Percentiles rank a stretch among this genome's conserved stretches.
phyloP scores from a whole-genome alignment of 2,797 vertebrate genomes.

The Ceryle rudis region DNA sequence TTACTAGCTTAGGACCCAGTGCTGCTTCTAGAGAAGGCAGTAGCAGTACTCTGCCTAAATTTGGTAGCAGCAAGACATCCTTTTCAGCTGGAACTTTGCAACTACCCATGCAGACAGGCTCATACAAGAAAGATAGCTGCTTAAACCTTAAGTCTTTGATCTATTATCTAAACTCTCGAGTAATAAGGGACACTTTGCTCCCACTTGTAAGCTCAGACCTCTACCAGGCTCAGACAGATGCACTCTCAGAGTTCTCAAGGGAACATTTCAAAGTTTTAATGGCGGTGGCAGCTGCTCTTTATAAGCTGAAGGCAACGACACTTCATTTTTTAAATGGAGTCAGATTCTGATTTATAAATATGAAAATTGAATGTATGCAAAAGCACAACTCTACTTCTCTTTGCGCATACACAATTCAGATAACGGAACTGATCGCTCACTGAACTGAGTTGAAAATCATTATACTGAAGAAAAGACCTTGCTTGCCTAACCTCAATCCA shows the following conservation, averaged over 20 bases:
- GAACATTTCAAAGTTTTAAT: conserved; percentile 64
- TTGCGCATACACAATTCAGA: conserved; percentile 37
- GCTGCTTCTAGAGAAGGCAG: background rate
- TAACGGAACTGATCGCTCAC: conserved; percentile 51
- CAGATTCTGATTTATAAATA: conserved; percentile 73
- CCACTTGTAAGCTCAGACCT: conserved; percentile 47
- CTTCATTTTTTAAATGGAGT: conserved; percentile 59
- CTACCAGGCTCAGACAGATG: conserved; percentile 29
- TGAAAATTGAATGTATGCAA: conserved; percentile 56
- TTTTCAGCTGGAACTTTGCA: background rate
- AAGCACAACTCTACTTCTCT: conserved; percentile 35
- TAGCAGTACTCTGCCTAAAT: background rate
- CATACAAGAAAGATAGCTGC: background rate
- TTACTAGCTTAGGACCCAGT: background rate
- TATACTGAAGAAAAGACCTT: conserved; percentile 31
- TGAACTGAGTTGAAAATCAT: conserved; percentile 46
- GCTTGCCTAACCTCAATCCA: conserved; percentile 40
- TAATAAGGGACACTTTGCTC: conserved; percentile 44
- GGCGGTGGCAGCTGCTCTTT: conserved; percentile 57
- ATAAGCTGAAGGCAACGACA: conserved; percentile 48
- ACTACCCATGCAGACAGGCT: background rate
- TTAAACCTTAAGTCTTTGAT: conserved; percentile 24
- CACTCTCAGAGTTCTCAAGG: conserved; percentile 40
- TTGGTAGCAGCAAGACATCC: background rate
- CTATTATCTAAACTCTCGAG: background rate